Conservation (phyloP, 2,797 vertebrate species). For the Lophotriccus pileatus region DNA sequence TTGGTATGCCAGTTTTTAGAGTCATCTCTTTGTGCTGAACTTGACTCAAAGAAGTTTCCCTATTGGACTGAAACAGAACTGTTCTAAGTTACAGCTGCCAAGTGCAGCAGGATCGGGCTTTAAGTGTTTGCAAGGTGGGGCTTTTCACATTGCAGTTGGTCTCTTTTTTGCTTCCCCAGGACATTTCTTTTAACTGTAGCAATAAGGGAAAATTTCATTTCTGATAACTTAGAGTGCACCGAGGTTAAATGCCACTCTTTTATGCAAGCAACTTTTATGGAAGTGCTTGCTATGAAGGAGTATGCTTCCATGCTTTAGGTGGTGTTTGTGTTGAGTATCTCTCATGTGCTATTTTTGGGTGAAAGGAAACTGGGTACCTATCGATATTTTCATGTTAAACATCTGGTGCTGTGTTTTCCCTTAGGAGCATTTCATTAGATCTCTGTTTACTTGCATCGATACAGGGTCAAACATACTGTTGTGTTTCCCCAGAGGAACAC, state of each 20-base stretch:
- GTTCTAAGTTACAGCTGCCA: neutral
- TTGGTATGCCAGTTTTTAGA: neutral
- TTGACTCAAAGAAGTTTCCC: neutral
- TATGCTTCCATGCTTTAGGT: neutral
- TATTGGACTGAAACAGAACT: neutral
- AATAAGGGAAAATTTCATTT: neutral
- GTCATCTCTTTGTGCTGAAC: constrained; percentile 9
- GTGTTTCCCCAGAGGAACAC: neutral
- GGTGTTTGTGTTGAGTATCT: neutral
- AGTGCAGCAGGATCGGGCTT: too few relatives aligned
- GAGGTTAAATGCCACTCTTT: neutral
- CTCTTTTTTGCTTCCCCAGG: neutral
- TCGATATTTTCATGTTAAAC: neutral
- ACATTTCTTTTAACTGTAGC: neutral
- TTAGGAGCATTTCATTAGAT: neutral
- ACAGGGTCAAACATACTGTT: neutral
- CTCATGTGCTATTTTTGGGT: neutral
- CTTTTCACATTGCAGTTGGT: neutral
- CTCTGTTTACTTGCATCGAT: neutral
- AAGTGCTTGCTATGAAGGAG: neutral
- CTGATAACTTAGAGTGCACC: neutral
- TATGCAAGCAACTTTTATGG: neutral
- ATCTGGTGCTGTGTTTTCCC: neutral
- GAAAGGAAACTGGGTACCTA: neutral
- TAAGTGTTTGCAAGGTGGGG: neutral